phyloP scores from a whole-genome alignment of 2,113 vertebrate genomes.

The Equus quagga region DNA sequence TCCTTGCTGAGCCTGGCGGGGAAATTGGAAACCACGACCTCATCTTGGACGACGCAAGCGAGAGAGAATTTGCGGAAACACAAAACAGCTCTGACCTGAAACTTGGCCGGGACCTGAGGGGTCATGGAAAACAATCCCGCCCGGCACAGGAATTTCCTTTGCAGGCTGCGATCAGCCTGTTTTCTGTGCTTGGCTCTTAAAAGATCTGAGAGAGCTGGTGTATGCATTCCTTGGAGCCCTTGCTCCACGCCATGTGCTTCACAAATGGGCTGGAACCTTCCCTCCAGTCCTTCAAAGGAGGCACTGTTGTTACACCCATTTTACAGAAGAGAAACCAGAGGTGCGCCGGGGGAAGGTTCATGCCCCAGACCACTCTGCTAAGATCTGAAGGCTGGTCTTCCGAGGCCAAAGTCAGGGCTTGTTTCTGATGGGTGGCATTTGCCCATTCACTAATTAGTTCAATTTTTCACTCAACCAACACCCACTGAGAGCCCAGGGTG shows the following conservation, averaged over 20 bases:
- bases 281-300: background rate
- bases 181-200: background rate
- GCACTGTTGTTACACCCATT: background rate
- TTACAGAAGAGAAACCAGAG: background rate
- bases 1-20: background rate
- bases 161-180: fast-evolving
- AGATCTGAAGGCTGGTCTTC: background rate
- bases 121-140: constrained; percentile 38
- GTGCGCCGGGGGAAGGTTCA: fast-evolving
- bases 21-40: background rate
- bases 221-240: background rate
- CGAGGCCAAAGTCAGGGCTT: background rate
- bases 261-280: background rate
- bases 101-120: background rate
- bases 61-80: constrained; percentile 30
- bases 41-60: background rate
- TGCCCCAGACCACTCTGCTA: background rate
- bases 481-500: background rate
- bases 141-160: constrained; percentile 53
- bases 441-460: background rate
- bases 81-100: background rate
- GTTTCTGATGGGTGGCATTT: background rate
- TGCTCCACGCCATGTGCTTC: background rate
- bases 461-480: background rate
- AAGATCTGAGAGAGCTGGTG: background rate